Percentiles rank a stretch among this genome's conserved stretches.
phyloP scores from a whole-genome alignment of 2,888 invertebrate genomes.

The Phaedon cochleariae region DNA sequence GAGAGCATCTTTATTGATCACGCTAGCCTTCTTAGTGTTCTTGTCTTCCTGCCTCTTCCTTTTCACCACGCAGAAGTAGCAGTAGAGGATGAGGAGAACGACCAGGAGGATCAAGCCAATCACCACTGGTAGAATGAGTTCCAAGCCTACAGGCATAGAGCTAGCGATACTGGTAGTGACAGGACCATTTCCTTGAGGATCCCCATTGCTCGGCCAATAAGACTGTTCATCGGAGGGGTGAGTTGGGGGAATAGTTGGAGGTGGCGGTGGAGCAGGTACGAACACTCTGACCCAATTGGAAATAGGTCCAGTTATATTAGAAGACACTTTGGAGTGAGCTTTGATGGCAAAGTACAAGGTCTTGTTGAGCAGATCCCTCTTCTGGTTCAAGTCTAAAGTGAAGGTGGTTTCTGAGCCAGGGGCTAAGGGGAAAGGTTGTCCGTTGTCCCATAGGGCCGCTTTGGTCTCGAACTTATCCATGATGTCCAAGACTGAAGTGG shows the following conservation, averaged over 20 bases:
- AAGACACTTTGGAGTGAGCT: constrained; percentile 61
- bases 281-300: constrained; percentile 67
- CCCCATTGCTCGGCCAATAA: constrained; percentile 58
- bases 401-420: constrained; percentile 66
- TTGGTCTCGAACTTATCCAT: constrained; percentile 63
- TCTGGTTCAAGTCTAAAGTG: constrained; percentile 63
- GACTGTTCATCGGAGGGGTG: constrained; percentile 55
- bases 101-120: constrained; percentile 62
- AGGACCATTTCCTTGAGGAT: constrained; percentile 53
- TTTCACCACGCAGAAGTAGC: constrained; percentile 64
- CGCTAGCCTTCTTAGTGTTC: constrained; percentile 47
- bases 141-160: constrained; percentile 60
- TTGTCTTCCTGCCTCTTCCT: constrained; percentile 54
- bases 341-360: constrained; percentile 66
- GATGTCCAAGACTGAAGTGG: constrained; percentile 60
- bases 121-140: constrained; percentile 63
- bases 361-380: constrained; percentile 62
- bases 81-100: constrained; percentile 61
- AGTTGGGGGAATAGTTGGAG: constrained; percentile 62
- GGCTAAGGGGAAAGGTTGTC: constrained; percentile 62
- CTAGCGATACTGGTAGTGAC: constrained; percentile 60
- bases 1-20: constrained; percentile 57
- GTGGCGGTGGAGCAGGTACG: constrained; percentile 65
- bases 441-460: constrained; percentile 61
- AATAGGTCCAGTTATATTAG: constrained; percentile 59